These are phyloP conservation scores for Montipora capitata DNA, from an alignment of 92 coral and sea anemone species.

Conservation along the genomic window DNA sequence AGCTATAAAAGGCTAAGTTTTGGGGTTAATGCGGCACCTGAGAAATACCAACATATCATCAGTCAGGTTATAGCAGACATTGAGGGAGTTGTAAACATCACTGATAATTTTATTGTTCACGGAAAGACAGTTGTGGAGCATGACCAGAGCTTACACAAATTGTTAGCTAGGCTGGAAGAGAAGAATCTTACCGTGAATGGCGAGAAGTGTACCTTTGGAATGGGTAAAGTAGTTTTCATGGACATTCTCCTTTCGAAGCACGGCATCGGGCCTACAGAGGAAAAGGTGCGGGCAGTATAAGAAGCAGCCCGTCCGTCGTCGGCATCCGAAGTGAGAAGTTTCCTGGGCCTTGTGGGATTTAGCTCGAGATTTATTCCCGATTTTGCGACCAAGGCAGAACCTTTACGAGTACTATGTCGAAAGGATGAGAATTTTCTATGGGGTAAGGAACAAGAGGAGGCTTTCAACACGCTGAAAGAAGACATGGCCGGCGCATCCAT, in stretches of 20 bases:
- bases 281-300: conserved; percentile 67
- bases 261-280: conserved; percentile 30
- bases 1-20: conserved; percentile 56
- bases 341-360: no score
- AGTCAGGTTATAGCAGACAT: neutral
- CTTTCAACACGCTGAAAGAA: no score
- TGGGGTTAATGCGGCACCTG: conserved; percentile 65
- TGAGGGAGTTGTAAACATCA: conserved; percentile 42
- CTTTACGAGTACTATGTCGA: no score
- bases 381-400: no score
- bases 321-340: neutral
- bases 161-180: conserved; percentile 63
- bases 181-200: conserved; percentile 74
- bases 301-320: conserved; percentile 60
- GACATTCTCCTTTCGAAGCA: conserved; percentile 43
- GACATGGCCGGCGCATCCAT: no score
- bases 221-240: conserved; percentile 29
- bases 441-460: no score
- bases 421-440: no score
- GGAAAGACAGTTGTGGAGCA: neutral
- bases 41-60: conserved; percentile 63
- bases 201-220: neutral
- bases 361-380: no score
- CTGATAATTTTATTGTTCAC: conserved; percentile 55
- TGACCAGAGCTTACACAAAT: neutral